Evolutionary conservation across 2,797 vertebrate genomes (phyloP), one percentile per base, ranked within the genome.

Genomic region (Heteromormyrus szaboi): DNA sequence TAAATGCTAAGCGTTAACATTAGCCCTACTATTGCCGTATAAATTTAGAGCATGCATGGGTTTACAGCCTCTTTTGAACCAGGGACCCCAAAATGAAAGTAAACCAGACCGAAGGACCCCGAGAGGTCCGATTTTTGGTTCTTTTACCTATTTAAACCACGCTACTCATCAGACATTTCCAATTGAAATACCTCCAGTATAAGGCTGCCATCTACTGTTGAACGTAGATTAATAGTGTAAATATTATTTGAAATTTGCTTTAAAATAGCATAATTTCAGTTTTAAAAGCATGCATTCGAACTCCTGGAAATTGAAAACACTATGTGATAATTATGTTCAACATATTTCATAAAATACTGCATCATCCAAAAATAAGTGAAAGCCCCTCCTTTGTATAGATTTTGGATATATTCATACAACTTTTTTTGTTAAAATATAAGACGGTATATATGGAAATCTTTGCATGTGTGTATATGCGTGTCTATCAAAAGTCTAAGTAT

Each of bases 131-230:
- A 4, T 72, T 12, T 72, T 72, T 72, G 65, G 65, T 72, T 37
- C 29, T 72, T 72, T 72, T 37, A 72, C 65, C 29, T 37, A 33
- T 68, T 68, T 68, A 72, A 37, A 17, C 29, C 37, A 12, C 29
- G 37, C 12, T 72, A 72, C 4, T 72, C 29, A 72, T 72, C 12
- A 37, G 12, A 79, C 5, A 9, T 46, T 79, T 19, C 41, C 72
- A 44, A 44, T 9, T 2, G 17, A 44, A 44, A 14, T 29, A 4
- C 50, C 12, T 85, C 46, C 25, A 48, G 50, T 19, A 50, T 14
- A 53, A 53, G 83, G 46, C 17, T 48, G 83, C 83, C 83, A 85
- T 85, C 83, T 85, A 85, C 83, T 53, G 83, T 50, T 51, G 50
- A 85, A 29, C 22, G 25, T 51, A 12, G 11, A 53, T 51, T 44